A percentile compares a stretch with the other conserved stretches of the same genome.
These are phyloP conservation scores for Caranx melampygus DNA, from an alignment of 2,113 vertebrate genomes.

Conservation along the genomic window DNA sequence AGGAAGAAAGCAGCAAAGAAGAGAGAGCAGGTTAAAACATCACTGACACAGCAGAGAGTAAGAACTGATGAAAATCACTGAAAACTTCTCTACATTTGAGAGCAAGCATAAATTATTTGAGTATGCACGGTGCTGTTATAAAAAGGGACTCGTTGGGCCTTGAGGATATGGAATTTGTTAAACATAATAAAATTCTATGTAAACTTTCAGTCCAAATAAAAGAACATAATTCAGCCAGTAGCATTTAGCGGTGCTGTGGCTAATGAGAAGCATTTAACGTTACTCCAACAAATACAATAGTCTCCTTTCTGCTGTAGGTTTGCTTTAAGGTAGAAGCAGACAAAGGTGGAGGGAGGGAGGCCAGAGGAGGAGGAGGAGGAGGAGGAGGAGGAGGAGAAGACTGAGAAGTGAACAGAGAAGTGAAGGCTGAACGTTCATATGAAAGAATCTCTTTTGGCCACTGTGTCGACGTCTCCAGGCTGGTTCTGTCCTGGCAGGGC, in stretches of 20 bases:
- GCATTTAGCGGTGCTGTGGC: slow-evolving; percentile 27
- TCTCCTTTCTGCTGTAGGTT: slow-evolving; percentile 26
- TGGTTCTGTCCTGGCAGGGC: slow-evolving; percentile 52
- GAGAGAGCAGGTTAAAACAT: not conserved
- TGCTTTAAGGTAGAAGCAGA: slow-evolving; percentile 18
- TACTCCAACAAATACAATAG: slow-evolving; percentile 44
- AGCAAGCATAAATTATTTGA: slow-evolving; percentile 7
- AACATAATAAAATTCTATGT: slow-evolving; percentile 35
- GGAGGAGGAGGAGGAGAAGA: not conserved
- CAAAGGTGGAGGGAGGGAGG: slow-evolving; percentile 9
- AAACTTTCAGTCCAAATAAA: slow-evolving; percentile 43
- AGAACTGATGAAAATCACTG: not conserved
- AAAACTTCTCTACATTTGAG: not conserved
- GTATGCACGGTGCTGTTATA: not conserved
- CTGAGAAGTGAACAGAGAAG: not conserved
- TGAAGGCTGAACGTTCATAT: slow-evolving; percentile 32
- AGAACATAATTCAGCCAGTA: slow-evolving; percentile 18
- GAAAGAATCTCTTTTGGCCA: slow-evolving; percentile 65
- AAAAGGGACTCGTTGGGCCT: slow-evolving; percentile 14
- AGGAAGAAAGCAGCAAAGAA: not conserved
- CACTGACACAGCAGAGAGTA: not conserved
- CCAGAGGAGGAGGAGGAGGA: not conserved
- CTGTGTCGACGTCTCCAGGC: slow-evolving; percentile 47
- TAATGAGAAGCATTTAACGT: slow-evolving; percentile 53
- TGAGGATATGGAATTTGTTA: slow-evolving; percentile 45